Conservation (phyloP, 2,797 vertebrate species). For the Xiphorhynchus erythropygius region DNA sequence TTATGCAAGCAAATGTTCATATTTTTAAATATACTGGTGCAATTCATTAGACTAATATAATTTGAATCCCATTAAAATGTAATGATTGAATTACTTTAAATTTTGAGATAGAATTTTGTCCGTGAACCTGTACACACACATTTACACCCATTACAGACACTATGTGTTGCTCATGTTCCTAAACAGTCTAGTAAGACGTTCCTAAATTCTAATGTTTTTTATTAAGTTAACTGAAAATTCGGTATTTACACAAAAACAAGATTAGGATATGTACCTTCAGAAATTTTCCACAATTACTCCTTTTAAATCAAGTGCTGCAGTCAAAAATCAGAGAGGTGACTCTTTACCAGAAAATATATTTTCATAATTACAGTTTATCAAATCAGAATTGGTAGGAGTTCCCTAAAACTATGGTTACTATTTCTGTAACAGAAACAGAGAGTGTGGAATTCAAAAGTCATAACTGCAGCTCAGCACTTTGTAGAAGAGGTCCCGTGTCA, state of each 20-base stretch:
- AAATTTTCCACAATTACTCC: background rate
- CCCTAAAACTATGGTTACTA: background rate
- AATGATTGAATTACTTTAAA: background rate
- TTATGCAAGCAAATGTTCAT: background rate
- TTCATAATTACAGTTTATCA: background rate
- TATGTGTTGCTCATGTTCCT: background rate
- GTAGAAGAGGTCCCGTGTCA: background rate
- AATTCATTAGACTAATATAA: background rate
- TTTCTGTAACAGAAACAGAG: background rate
- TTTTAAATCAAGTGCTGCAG: background rate
- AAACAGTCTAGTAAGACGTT: background rate
- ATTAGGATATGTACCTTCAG: background rate
- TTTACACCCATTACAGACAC: background rate
- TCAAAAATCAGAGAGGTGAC: background rate
- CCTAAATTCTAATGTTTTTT: background rate
- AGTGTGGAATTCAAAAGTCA: fast-evolving
- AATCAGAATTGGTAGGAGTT: background rate
- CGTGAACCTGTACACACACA: background rate
- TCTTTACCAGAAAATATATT: background rate
- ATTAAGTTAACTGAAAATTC: background rate
- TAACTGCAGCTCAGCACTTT: background rate
- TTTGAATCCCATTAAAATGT: background rate
- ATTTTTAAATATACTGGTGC: background rate
- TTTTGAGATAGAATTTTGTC: background rate
- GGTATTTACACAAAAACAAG: background rate